Conservation (phyloP, 2,113 vertebrate genomes). For the Percopsis transmontana region DNA sequence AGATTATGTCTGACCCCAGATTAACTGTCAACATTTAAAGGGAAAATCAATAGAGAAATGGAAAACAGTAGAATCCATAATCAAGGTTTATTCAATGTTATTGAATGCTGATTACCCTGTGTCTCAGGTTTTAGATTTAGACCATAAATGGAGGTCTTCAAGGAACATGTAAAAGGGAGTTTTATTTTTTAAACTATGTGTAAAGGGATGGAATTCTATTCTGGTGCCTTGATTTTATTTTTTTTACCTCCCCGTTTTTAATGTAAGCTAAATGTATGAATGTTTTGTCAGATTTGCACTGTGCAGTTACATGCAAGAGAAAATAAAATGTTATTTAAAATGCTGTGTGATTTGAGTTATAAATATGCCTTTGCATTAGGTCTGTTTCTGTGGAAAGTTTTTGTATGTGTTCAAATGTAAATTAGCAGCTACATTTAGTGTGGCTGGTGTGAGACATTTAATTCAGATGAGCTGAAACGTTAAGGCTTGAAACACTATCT, state of each 20-base stretch:
- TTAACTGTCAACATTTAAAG: no score
- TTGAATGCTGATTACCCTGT: conserved; percentile 8
- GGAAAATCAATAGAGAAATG: no score
- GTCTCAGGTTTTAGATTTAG: conserved; percentile 49
- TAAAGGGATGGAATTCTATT: conserved; percentile 33
- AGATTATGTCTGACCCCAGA: no score
- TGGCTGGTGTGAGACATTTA: no score
- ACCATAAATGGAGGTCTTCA: background rate
- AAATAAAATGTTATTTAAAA: background rate
- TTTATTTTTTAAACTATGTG: conserved; percentile 5
- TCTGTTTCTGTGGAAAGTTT: no score
- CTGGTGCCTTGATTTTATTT: background rate
- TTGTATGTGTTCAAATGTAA: no score
- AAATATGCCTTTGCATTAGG: no score
- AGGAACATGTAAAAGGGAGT: conserved; percentile 13
- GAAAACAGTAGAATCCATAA: no score
- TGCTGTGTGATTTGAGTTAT: background rate
- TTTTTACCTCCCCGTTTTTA: background rate
- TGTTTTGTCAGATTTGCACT: background rate
- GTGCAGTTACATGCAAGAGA: background rate
- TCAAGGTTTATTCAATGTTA: no score
- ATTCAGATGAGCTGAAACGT: background rate
- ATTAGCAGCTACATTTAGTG: no score
- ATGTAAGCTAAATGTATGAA: background rate
- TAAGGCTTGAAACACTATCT: background rate